Percentiles rank a stretch among this genome's conserved stretches.
phyloP scores from a whole-genome alignment of 2,888 invertebrate species.

The Malacosoma neustria region DNA sequence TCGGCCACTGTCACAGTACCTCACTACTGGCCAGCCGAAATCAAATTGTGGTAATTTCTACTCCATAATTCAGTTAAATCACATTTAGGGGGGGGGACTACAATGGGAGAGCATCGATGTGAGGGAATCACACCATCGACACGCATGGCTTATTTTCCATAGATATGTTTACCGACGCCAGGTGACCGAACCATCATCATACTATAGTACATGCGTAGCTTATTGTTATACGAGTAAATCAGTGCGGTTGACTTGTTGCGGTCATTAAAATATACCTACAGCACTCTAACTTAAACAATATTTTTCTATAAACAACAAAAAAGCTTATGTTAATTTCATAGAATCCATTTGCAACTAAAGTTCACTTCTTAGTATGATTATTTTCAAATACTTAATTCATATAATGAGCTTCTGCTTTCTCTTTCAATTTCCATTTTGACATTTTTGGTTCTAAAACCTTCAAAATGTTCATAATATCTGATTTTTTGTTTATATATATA shows the following conservation, averaged over 20 bases:
- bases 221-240: conserved; percentile 14
- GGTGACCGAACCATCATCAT: conserved; percentile 48
- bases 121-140: conserved; percentile 71
- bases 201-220: conserved; percentile 31
- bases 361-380: too few species aligned
- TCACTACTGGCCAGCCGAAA: conserved; percentile 55
- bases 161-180: conserved; percentile 43
- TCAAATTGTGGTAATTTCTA: conserved; percentile 66
- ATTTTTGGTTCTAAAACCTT: too few species aligned
- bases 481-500: too few species aligned
- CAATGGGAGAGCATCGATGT: conserved; percentile 70
- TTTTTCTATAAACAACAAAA: not conserved
- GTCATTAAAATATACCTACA: conserved; percentile 12
- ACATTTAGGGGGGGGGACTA: conserved; percentile 67
- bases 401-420: too few species aligned
- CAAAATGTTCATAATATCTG: too few species aligned
- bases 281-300: not conserved
- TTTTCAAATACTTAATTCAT: too few species aligned
- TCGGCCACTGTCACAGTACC: conserved; percentile 20
- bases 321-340: too few species aligned
- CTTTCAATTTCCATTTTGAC: too few species aligned
- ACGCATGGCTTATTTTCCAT: conserved; percentile 69
- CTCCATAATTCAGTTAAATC: conserved; percentile 71
- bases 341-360: too few species aligned
- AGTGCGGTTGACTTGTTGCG: conserved; percentile 16